A percentile compares a stretch with the other conserved stretches of the same genome.
phyloP scores from a whole-genome alignment of 2,797 vertebrate genomes.

The Enteromius unitaeniatus region DNA sequence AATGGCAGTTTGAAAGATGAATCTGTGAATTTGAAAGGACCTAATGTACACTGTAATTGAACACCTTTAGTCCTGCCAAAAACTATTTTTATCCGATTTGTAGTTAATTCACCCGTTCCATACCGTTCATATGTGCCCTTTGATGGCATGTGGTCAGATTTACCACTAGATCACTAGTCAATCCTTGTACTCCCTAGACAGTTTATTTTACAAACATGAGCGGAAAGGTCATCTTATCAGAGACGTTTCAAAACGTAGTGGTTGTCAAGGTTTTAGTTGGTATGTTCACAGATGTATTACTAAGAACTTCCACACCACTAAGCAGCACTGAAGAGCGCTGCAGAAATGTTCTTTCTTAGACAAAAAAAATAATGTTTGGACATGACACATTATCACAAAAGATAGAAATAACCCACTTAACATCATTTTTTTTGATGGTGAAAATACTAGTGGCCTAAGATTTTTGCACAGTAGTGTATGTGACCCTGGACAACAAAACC shows the following conservation, averaged over 20 bases:
- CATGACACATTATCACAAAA: no score
- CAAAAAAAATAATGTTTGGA: no score
- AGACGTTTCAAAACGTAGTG: background rate
- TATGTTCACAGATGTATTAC: background rate
- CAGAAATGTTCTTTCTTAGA: background rate
- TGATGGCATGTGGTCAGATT: background rate
- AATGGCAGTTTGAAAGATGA: background rate
- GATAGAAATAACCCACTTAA: no score
- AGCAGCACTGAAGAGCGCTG: background rate
- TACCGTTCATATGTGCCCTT: background rate
- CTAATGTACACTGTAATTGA: background rate
- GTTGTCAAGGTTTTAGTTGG: background rate
- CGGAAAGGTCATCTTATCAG: background rate
- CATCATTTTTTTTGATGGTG: no score
- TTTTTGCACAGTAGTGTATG: no score
- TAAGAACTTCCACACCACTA: background rate
- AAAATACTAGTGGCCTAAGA: no score
- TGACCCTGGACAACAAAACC: no score
- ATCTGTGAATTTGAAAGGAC: background rate
- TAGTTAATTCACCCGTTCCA: background rate
- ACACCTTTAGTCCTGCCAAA: background rate
- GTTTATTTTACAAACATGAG: background rate
- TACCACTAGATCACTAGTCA: background rate
- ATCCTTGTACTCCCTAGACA: background rate
- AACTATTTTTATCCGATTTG: background rate